Evolutionary conservation across 1,140 invertebrate genomes (phyloP).

Genomic region (Drosophila suzukii): DNA sequence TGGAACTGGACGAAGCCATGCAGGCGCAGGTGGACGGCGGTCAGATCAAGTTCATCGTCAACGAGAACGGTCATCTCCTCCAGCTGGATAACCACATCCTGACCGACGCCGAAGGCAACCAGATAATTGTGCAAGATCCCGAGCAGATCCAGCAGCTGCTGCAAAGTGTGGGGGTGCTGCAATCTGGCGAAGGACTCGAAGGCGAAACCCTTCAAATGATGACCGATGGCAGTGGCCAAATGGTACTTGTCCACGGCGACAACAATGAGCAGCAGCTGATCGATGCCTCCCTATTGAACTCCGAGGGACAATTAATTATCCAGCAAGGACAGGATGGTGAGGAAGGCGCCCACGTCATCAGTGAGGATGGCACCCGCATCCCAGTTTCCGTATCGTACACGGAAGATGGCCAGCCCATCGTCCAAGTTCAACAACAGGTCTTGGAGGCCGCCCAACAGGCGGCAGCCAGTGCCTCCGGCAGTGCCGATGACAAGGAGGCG

Average conservation of each 20-base stretch:
- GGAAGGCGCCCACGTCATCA: conserved; percentile 80
- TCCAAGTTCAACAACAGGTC: conserved; percentile 79
- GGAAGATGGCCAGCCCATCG: conserved; percentile 79
- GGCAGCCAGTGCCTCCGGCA: conserved; percentile 35
- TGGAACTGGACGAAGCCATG: conserved; percentile 84
- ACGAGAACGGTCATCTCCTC: conserved; percentile 81
- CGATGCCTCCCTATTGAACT: conserved; percentile 80
- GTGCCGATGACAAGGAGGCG: conserved; percentile 54
- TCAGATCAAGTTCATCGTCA: conserved; percentile 84
- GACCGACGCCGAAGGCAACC: conserved; percentile 84
- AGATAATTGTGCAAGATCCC: conserved; percentile 83
- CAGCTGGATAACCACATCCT: conserved; percentile 84
- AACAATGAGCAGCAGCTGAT: conserved; percentile 84
- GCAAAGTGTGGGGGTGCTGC: conserved; percentile 82
- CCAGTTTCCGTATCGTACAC: conserved; percentile 83
- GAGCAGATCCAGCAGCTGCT: conserved; percentile 84
- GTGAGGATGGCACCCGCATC: conserved; percentile 83
- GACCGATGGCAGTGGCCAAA: conserved; percentile 81
- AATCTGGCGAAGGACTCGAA: conserved; percentile 80
- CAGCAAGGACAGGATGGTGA: conserved; percentile 82
- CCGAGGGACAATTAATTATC: conserved; percentile 82
- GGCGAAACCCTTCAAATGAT: conserved; percentile 84
- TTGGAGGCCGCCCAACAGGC: conserved; percentile 62
- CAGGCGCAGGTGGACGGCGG: conserved; percentile 80
- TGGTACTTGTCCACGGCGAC: conserved; percentile 84